phyloP scores from a whole-genome alignment of 2,797 vertebrate species.

The Tamandua tetradactyla region DNA sequence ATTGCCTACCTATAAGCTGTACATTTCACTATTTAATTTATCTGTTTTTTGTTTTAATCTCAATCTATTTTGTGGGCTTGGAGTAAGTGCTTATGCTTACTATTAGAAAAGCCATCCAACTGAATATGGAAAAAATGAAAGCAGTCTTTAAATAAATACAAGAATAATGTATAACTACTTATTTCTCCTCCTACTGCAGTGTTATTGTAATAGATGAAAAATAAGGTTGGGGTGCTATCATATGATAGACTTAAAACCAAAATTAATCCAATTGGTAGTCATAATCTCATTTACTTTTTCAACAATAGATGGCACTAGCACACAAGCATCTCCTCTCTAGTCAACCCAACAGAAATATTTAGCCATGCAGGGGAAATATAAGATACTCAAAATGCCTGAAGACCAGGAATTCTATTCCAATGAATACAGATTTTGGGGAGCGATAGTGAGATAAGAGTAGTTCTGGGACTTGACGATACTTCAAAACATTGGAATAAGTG shows the following conservation, averaged over 20 bases:
- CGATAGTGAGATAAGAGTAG: neutral
- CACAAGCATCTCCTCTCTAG: constrained; percentile 32
- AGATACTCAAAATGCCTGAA: neutral
- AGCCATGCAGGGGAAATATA: neutral
- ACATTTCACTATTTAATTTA: constrained; percentile 23
- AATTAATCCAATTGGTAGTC: neutral
- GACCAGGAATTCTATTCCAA: neutral
- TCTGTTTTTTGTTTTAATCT: constrained; percentile 6
- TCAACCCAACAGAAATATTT: neutral
- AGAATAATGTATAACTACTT: neutral
- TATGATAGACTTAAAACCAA: neutral
- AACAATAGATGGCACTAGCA: constrained; percentile 64
- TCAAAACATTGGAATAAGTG: neutral
- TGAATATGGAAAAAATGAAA: constrained; percentile 4
- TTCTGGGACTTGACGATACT: neutral
- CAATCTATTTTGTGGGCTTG: constrained; percentile 16
- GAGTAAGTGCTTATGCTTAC: neutral
- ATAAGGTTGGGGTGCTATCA: neutral
- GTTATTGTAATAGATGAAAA: neutral
- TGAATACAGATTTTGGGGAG: neutral
- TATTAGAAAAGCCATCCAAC: neutral
- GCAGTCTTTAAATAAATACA: neutral
- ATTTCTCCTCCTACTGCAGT: neutral
- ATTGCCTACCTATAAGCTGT: neutral
- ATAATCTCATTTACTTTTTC: constrained; percentile 3